Evolutionary conservation across 2,888 invertebrate species (phyloP).

Genomic region (Ectobius pallidus): DNA sequence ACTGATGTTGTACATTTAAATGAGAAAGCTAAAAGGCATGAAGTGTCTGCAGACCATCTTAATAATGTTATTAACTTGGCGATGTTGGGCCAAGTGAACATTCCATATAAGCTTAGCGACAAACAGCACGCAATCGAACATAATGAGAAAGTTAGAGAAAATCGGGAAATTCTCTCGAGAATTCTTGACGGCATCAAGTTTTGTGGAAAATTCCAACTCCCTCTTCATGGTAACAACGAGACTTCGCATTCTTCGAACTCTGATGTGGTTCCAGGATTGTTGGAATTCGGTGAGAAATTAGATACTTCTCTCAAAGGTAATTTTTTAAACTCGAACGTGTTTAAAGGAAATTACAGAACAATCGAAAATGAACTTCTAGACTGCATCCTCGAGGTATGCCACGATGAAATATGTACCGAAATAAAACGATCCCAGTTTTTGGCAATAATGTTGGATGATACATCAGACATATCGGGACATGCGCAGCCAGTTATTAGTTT

Average conservation of each 20-base stretch:
- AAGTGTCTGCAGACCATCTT: conserved; percentile 36
- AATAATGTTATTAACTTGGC: not conserved
- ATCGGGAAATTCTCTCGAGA: conserved; percentile 46
- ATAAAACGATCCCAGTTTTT: conserved; percentile 41
- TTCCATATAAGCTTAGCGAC: conserved; percentile 43
- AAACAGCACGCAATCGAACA: conserved; percentile 39
- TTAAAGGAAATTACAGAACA: conserved; percentile 49
- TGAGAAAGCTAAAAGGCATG: conserved; percentile 43
- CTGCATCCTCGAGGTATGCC: conserved; percentile 48
- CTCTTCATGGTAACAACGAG: conserved; percentile 49
- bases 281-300: conserved; percentile 48
- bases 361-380: conserved; percentile 50
- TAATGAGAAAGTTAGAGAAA: conserved; percentile 45
- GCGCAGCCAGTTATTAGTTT: conserved; percentile 40
- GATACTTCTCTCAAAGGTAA: conserved; percentile 47
- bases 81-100: conserved; percentile 39
- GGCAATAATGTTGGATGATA: conserved; percentile 49
- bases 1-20: conserved; percentile 42
- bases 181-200: conserved; percentile 50
- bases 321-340: conserved; percentile 46
- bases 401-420: conserved; percentile 46
- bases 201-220: conserved; percentile 50
- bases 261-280: conserved; percentile 47
- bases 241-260: conserved; percentile 45
- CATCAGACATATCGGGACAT: conserved; percentile 46